phyloP scores from a whole-genome alignment of 2,113 vertebrate species.

The Proterorhinus semilunaris region DNA sequence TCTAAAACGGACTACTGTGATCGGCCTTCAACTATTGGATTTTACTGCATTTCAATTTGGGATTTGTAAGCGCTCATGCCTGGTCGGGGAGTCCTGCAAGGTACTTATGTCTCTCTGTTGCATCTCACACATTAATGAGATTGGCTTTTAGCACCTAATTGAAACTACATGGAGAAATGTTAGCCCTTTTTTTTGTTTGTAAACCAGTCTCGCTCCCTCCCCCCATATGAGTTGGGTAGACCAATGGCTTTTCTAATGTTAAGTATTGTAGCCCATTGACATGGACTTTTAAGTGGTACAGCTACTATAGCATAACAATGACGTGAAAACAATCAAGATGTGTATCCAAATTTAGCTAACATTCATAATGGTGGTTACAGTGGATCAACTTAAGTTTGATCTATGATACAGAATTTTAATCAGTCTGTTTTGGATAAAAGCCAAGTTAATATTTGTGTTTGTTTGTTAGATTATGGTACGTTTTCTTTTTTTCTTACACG shows the following conservation, averaged over 20 bases:
- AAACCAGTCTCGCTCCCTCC: slow-evolving; percentile 28
- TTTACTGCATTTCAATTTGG: slow-evolving; percentile 40
- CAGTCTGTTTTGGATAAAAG: slow-evolving; percentile 6
- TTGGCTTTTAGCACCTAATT: slow-evolving; percentile 68
- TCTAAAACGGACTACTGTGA: slow-evolving; percentile 50
- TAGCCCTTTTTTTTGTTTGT: slow-evolving; percentile 47
- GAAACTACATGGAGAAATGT: slow-evolving; percentile 57
- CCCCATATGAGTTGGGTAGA: slow-evolving; percentile 27
- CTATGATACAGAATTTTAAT: slow-evolving; percentile 3
- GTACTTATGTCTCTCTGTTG: slow-evolving; percentile 59
- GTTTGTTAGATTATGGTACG: neutral
- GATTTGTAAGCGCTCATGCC: slow-evolving; percentile 33
- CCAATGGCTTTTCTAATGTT: slow-evolving; percentile 57
- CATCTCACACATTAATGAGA: slow-evolving; percentile 52
- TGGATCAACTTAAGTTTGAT: neutral
- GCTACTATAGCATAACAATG: slow-evolving; percentile 29
- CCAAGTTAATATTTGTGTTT: slow-evolving; percentile 10
- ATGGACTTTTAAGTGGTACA: slow-evolving; percentile 21
- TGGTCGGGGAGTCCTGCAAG: slow-evolving; percentile 62
- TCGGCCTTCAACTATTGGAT: slow-evolving; percentile 36
- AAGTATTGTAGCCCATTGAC: slow-evolving; percentile 29
- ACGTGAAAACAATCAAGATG: slow-evolving; percentile 28
- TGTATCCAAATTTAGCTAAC: slow-evolving; percentile 27
- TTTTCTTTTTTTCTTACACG: neutral
- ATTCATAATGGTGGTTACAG: slow-evolving; percentile 9